Conservation (phyloP, 2,888 invertebrate genomes). For the Alloplasta piceator region DNA sequence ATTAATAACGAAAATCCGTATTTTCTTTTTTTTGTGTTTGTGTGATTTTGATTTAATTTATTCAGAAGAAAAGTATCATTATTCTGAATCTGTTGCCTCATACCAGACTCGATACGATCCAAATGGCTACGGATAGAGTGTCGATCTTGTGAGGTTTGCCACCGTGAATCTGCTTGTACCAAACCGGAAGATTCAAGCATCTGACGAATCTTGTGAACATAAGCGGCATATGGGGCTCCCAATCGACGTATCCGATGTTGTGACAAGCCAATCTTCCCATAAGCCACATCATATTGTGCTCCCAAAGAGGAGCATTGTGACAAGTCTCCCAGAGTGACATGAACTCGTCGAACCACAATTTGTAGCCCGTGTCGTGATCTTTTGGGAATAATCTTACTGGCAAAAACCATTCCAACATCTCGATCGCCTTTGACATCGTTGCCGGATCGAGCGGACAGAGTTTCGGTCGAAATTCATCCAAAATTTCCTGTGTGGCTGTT, state of each 20-base stretch:
- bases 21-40: too few species aligned
- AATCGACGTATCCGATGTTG: constrained; percentile 93
- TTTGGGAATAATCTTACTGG: constrained; percentile 89
- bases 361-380: constrained; percentile 87
- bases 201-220: constrained; percentile 90
- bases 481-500: constrained; percentile 92
- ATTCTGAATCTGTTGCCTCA: too few species aligned
- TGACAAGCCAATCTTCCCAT: constrained; percentile 89
- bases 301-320: constrained; percentile 89
- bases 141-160: constrained; percentile 85
- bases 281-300: constrained; percentile 88
- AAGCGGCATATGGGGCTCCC: constrained; percentile 92
- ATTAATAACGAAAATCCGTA: too few species aligned
- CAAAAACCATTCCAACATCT: constrained; percentile 90
- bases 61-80: too few species aligned
- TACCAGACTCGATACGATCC: constrained; percentile 86
- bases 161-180: constrained; percentile 88
- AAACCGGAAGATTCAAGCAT: constrained; percentile 91
- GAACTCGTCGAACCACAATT: constrained; percentile 92
- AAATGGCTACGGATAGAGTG: constrained; percentile 82
- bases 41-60: background rate
- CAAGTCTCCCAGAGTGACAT: constrained; percentile 91
- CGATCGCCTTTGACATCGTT: constrained; percentile 84
- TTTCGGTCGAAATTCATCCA: constrained; percentile 92
- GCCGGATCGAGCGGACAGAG: constrained; percentile 89